phyloP scores from a whole-genome alignment of 2,797 vertebrate species.

The Vipera ursinii region DNA sequence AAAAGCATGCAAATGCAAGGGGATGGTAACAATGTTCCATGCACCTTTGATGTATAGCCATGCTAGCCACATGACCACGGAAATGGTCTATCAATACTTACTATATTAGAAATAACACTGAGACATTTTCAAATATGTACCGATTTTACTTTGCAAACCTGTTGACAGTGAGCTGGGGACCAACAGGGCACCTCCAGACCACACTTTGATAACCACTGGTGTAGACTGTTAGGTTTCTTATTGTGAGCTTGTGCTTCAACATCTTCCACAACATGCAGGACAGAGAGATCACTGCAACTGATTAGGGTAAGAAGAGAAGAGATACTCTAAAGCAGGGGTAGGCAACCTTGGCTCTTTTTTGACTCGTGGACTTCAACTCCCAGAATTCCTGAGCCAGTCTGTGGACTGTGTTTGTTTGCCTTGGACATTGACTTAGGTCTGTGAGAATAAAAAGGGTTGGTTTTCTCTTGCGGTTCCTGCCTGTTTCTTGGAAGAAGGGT shows the following conservation, averaged over 20 bases:
- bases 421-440: too few species aligned
- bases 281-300: background rate
- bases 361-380: too few species aligned
- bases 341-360: too few species aligned
- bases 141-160: background rate
- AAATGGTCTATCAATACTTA: background rate
- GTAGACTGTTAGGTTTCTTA: background rate
- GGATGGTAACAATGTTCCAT: background rate
- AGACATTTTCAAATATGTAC: background rate
- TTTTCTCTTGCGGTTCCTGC: too few species aligned
- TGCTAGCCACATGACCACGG: too few species aligned
- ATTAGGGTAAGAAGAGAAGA: background rate
- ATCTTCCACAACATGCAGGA: background rate
- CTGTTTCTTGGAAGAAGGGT: too few species aligned
- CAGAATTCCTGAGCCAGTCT: too few species aligned
- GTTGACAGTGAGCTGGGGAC: background rate
- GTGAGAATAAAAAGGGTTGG: too few species aligned
- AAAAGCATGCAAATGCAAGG: background rate
- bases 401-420: too few species aligned
- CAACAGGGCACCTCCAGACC: too few species aligned
- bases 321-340: too few species aligned
- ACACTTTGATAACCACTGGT: too few species aligned
- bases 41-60: background rate
- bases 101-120: background rate
- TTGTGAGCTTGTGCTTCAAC: background rate